phyloP scores from a whole-genome alignment of 2,797 vertebrate species.

The Micrastur ruficollis region DNA sequence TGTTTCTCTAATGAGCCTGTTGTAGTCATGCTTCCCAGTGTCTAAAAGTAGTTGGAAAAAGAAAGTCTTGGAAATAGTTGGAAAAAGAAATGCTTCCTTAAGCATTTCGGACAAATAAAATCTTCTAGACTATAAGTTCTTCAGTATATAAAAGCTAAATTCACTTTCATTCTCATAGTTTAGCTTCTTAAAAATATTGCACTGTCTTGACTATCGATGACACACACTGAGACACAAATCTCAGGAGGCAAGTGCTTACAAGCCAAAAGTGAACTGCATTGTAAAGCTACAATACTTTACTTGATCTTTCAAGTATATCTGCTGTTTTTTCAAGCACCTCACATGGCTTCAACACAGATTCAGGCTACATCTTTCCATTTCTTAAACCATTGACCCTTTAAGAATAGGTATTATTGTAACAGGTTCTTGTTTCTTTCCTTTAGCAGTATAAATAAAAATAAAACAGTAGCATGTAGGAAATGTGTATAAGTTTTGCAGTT shows the following conservation, averaged over 20 bases:
- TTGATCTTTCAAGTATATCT: neutral
- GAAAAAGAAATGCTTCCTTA: neutral
- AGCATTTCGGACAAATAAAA: neutral
- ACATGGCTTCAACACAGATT: neutral
- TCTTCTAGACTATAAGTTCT: neutral
- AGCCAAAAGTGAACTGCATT: neutral
- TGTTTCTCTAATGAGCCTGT: neutral
- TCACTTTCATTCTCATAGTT: neutral
- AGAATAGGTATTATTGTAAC: neutral
- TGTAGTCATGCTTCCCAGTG: neutral
- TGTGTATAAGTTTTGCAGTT: neutral
- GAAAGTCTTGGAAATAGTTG: neutral
- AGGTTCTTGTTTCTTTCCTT: neutral
- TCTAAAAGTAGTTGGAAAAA: neutral
- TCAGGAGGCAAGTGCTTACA: neutral
- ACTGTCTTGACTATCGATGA: neutral
- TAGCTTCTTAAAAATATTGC: neutral
- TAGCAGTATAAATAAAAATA: neutral
- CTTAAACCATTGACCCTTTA: neutral
- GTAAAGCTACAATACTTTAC: neutral
- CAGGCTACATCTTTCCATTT: neutral
- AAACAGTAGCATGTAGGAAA: neutral
- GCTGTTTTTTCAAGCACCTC: neutral
- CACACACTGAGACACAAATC: neutral
- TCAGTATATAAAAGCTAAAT: neutral